Base-by-base conservation (phyloP, 2,888 invertebrate species). In the Kryphioiulus occultus region DNA sequence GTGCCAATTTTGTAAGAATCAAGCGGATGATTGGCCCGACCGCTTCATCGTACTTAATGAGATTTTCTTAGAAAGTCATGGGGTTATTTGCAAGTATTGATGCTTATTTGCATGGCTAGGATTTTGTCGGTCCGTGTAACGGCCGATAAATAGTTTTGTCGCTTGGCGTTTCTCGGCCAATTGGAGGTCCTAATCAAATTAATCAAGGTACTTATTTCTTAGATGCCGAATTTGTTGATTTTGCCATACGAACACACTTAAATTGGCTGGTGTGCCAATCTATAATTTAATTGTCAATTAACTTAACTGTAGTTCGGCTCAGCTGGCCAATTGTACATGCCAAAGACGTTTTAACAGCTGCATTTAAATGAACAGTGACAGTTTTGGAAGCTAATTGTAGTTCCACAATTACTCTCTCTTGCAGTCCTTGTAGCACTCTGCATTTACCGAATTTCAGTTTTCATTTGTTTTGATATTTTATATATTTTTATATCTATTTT, bases 401-500 rank as follows among this genome's bases (percentile, higher is more conserved):
- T 30, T 30, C 15, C 17, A 17, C 26, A 15, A 0, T 78, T 44
- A 44, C 44, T 44, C 44, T 12, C 44, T 9, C n/a, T 59, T 59
- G 59, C 59, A 3, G n/a, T 59, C 59, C 59, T 26, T n/a, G 78
- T 15, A 78, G 26, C 78, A 78, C 30, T 30, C 78, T 78, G 78
- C 78, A 78, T 78, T 78, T 78, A 78, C 26, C 12, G 78, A 78
- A 78, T 78, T 78, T 78, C 78, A 78, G 12, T 78, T 78, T 78
- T 78, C 78, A 17, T 78, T 78, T 12, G 78, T 78, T 78, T 78
- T 78, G 78, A 78, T 78, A 78, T 30, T 78, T 78, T 78, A 78
- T 78, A 78, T 30, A 78, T 78, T 78, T 78, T 78, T 78, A 53
- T 53, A 53, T 78, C 78, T 78, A 78, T 78, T 15, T 78, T 78